These are phyloP conservation scores for Arvicanthis niloticus DNA, from an alignment of 2,113 vertebrate genomes.

Conservation along the genomic window DNA sequence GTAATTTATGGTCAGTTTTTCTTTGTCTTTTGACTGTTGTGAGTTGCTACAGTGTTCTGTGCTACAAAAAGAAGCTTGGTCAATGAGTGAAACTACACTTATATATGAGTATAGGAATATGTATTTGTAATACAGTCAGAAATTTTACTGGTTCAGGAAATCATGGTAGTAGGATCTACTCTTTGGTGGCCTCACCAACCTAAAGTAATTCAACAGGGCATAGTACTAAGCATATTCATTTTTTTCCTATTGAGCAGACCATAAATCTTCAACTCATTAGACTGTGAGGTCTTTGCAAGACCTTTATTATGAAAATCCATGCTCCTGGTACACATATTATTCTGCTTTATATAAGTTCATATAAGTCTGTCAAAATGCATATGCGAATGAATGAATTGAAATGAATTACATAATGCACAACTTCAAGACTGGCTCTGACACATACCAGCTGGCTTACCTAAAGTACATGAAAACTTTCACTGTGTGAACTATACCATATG, in stretches of 20 bases:
- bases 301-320: constrained; percentile 61
- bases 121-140: neutral
- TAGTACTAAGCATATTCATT: no score
- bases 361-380: neutral
- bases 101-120: neutral
- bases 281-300: constrained; percentile 24
- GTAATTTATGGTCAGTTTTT: neutral
- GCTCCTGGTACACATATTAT: constrained; percentile 20
- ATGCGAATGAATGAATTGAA: constrained; percentile 9
- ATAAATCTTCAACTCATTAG: constrained; percentile 37
- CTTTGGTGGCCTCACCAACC: neutral
- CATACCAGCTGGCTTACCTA: neutral
- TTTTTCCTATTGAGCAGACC: neutral
- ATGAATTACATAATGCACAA: neutral
- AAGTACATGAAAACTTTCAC: neutral
- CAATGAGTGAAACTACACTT: neutral
- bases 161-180: neutral
- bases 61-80: neutral
- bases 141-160: neutral
- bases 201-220: no score
- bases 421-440: neutral
- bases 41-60: neutral
- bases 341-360: neutral
- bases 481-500: neutral
- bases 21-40: neutral